A percentile compares a stretch with the other conserved stretches of the same genome.
Evolutionary conservation across 2,888 invertebrate species (phyloP).

Genomic region (Xestia rhomboidea): DNA sequence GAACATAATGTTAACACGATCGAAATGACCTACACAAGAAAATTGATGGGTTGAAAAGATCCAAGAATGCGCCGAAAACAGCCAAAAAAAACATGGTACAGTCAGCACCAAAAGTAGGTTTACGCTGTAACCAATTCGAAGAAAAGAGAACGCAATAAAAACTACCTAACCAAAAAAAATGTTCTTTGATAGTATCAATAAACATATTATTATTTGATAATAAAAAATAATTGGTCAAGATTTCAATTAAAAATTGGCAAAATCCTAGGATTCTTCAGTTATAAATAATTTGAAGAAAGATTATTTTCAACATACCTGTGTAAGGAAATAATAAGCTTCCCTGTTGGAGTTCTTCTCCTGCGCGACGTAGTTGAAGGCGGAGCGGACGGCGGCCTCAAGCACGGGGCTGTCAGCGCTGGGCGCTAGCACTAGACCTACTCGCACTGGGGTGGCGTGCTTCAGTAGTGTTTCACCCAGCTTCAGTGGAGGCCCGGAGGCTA

Average conservation of each 20-base stretch:
- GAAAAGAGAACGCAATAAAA: background rate
- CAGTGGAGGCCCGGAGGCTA: constrained; percentile 93
- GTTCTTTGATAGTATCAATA: too few species aligned
- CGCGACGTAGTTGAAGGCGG: constrained; percentile 97
- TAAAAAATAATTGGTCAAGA: background rate
- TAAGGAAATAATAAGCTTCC: constrained; percentile 95
- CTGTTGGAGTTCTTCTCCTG: constrained; percentile 93
- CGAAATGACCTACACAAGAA: background rate
- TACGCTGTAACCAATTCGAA: background rate
- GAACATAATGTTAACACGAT: background rate
- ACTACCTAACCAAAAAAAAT: background rate
- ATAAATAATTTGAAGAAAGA: background rate
- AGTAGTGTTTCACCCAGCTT: constrained; percentile 97
- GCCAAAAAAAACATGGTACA: background rate
- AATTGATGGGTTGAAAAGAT: background rate
- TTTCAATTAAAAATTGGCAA: background rate
- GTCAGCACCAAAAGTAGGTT: background rate
- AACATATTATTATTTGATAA: too few species aligned
- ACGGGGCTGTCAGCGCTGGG: constrained; percentile 91
- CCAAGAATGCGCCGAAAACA: background rate
- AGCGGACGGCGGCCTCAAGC: constrained; percentile 95
- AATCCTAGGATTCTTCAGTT: background rate
- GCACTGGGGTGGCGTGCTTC: constrained; percentile 96
- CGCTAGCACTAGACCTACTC: constrained; percentile 96
- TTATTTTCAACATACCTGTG: constrained; percentile 91